Percentiles rank a stretch among this genome's conserved stretches.
phyloP scores from a whole-genome alignment of 2,888 invertebrate genomes.

The Amiota mariae region DNA sequence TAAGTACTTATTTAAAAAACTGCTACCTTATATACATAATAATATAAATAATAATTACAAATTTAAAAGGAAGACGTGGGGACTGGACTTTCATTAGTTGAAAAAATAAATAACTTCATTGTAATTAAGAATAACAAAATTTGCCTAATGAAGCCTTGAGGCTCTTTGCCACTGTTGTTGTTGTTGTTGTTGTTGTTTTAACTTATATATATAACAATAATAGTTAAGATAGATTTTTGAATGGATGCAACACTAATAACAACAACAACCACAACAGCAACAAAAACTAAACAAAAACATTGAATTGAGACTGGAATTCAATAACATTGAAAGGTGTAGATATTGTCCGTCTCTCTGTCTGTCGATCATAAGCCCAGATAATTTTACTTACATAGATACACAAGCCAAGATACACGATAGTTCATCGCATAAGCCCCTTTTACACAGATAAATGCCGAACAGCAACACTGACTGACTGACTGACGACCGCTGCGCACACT shows the following conservation, averaged over 20 bases:
- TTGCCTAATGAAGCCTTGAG: constrained; percentile 59
- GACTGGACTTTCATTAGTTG: constrained; percentile 52
- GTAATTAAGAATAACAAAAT: constrained; percentile 66
- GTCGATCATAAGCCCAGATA: constrained; percentile 16
- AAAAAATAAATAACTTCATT: constrained; percentile 57
- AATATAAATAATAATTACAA: not conserved
- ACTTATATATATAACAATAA: no score
- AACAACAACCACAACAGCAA: not conserved
- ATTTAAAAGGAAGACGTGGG: constrained; percentile 34
- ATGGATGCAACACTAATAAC: not conserved
- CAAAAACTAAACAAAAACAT: not conserved
- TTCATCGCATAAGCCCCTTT: constrained; percentile 19
- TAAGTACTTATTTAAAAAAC: not conserved
- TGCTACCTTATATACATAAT: constrained; percentile 12
- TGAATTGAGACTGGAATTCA: constrained; percentile 2
- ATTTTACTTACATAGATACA: constrained; percentile 11
- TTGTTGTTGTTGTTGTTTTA: not conserved
- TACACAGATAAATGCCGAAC: constrained; percentile 3
- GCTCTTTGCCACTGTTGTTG: constrained; percentile 33
- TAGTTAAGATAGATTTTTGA: no score
- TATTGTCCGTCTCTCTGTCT: not conserved
- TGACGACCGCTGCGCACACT: constrained; percentile 66
- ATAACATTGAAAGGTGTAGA: not conserved
- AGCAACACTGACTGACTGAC: constrained; percentile 16
- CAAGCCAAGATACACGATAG: not conserved